Conservation (phyloP, 2,113 vertebrate genomes). For the Columbina picui region DNA sequence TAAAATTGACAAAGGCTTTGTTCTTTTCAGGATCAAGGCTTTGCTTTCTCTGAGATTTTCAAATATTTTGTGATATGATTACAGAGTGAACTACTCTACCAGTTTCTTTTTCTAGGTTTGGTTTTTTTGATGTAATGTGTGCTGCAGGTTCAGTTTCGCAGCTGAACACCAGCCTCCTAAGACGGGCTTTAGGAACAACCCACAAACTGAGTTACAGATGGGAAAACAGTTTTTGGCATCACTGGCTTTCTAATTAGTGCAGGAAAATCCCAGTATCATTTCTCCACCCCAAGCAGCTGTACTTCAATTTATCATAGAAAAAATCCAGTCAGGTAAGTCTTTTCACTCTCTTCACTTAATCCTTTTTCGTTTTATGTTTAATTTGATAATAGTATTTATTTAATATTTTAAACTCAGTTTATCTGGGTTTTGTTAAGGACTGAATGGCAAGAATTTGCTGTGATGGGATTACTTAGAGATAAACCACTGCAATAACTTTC, state of each 20-base stretch:
- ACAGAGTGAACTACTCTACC: not conserved
- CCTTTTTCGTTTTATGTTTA: not conserved
- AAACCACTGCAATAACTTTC: not conserved
- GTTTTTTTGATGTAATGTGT: not conserved
- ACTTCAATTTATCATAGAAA: constrained; percentile 34
- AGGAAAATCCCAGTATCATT: not conserved
- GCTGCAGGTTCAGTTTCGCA: constrained; percentile 48
- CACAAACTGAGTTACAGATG: constrained; percentile 36
- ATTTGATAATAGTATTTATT: not conserved
- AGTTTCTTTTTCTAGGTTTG: not conserved
- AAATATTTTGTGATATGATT: not conserved
- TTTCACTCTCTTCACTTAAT: not conserved
- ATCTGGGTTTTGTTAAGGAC: not conserved
- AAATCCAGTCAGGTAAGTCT: not conserved
- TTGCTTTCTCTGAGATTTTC: not conserved
- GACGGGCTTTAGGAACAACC: constrained; percentile 22
- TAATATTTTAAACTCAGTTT: not conserved
- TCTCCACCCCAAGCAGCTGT: not conserved
- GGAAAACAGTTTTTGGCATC: constrained; percentile 46
- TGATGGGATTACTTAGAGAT: not conserved
- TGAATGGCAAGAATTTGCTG: not conserved
- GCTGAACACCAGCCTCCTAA: constrained; percentile 22
- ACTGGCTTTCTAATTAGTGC: constrained; percentile 8
- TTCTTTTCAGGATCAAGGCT: not conserved
- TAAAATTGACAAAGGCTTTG: not conserved